Percentiles rank a stretch among this genome's conserved stretches.
These are phyloP conservation scores for Dissostichus mawsoni DNA, from an alignment of 2,113 vertebrate genomes.

Conservation along the genomic window DNA sequence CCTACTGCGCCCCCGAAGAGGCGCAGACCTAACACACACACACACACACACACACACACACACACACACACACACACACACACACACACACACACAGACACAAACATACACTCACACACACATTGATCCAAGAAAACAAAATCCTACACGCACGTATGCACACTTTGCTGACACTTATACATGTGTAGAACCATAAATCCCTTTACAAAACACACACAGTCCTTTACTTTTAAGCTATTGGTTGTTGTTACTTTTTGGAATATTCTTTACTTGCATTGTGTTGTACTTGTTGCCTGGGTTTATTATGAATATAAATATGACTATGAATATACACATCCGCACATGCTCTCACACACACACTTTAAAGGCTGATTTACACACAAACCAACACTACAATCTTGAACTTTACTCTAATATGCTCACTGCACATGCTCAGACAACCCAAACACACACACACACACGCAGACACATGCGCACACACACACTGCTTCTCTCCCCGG, in stretches of 20 bases:
- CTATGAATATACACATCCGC: conserved; percentile 56
- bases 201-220: conserved; percentile 49
- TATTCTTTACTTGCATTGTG: conserved; percentile 79
- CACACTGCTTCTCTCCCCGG: conserved; percentile 63
- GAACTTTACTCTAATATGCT: neutral
- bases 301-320: conserved; percentile 71
- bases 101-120: conserved; percentile 40
- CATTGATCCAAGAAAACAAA: conserved; percentile 35
- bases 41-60: conserved; percentile 30
- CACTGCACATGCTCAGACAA: conserved; percentile 40
- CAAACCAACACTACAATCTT: conserved; percentile 15
- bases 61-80: conserved; percentile 62
- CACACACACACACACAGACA: conserved; percentile 29
- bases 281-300: conserved; percentile 80
- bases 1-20: conserved; percentile 95
- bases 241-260: conserved; percentile 77
- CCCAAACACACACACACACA: conserved; percentile 29
- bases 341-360: conserved; percentile 42
- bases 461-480: conserved; percentile 38
- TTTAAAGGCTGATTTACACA: conserved; percentile 12
- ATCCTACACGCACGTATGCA: neutral
- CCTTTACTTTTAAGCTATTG: conserved; percentile 77
- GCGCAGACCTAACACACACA: conserved; percentile 86
- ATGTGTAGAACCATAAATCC: conserved; percentile 50
- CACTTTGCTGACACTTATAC: conserved; percentile 27